Conservation (phyloP, 2,113 vertebrate genomes). For the Malurus elegans region DNA sequence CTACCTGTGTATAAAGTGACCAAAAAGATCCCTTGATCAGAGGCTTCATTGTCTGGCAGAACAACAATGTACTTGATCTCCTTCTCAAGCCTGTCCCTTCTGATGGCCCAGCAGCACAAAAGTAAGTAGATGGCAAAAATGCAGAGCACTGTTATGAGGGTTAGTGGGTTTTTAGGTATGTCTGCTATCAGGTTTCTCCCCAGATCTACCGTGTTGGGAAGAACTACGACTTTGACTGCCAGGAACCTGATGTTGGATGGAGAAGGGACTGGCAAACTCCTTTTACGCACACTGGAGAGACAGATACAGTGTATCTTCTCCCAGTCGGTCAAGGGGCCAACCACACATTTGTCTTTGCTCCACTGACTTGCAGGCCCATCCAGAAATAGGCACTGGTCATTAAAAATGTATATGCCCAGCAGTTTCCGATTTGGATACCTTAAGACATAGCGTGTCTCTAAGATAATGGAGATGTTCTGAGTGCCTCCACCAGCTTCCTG, state of each 20-base stretch:
- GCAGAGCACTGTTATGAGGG: constrained; percentile 42
- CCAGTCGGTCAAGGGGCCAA: constrained; percentile 59
- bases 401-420: constrained; percentile 57
- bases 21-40: constrained; percentile 60
- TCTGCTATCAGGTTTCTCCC: neutral
- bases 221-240: constrained; percentile 48
- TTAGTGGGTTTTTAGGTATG: constrained; percentile 44
- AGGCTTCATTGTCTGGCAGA: constrained; percentile 70
- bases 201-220: constrained; percentile 61
- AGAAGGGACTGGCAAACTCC: fast-evolving
- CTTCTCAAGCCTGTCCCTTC: constrained; percentile 56
- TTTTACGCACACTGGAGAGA: fast-evolving
- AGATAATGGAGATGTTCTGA: neutral
- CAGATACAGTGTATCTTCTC: constrained; percentile 68
- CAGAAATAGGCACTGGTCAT: constrained; percentile 63
- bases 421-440: neutral
- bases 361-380: constrained; percentile 21
- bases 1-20: constrained; percentile 75
- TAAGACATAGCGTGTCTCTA: neutral
- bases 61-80: constrained; percentile 27
- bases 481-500: neutral
- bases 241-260: constrained; percentile 34
- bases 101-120: constrained; percentile 64
- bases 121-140: constrained; percentile 14
- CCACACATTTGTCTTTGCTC: constrained; percentile 16